Base-by-base conservation (phyloP, 2,888 invertebrate genomes). In the Drosophila meridiana region DNA sequence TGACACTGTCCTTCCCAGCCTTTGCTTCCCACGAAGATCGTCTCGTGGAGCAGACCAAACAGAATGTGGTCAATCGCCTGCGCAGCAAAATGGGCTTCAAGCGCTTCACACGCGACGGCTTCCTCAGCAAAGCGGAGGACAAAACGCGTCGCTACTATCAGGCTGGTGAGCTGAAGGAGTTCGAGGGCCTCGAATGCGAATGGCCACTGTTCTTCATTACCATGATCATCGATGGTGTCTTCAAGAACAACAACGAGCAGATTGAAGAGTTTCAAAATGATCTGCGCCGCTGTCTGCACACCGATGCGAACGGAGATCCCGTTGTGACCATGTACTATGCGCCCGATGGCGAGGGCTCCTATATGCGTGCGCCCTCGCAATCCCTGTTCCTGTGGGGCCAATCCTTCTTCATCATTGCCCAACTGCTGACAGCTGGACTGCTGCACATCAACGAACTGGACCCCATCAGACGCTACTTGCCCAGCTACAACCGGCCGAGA, bases 171-270 rank as follows among this genome's bases (percentile, higher is more conserved):
- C 95, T 99, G 3, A 98, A 98, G 93, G 96, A 98, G 90, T 99
- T 99, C 93, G 99, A 99, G 91, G 97, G 97, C 50, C 95, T 99
- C 14, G 99, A 99, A 94, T 98, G 98, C 79, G 99, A 99, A 93
- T 99, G 99, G 99, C 99, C 99, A 0, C 93, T 99, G 58, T 99
- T 99, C 93, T 98, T 97, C 91, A 96, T 98, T 50, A 97, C 97
- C 92, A 97, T 99, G 96, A 97, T 99, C 56, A 98, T 99, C 82
- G 99, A 99, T 92, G 98, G 99, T 11, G 97, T 97, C 57, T 98
- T 97, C 91, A 96, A 96, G 88, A 96, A 97, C 26, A 94, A 97
- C 76, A 96, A 97, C 4, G 97, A 97, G 61, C 98, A 98, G 94
- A 97, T 98, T n/a, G 96, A 97, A 75, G 96, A 98, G 91, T 99